Percentiles rank a stretch among this genome's conserved stretches.
These are phyloP conservation scores for Sylvicapra grimmia DNA, from an alignment of 2,113 vertebrate genomes.

Conservation along the genomic window DNA sequence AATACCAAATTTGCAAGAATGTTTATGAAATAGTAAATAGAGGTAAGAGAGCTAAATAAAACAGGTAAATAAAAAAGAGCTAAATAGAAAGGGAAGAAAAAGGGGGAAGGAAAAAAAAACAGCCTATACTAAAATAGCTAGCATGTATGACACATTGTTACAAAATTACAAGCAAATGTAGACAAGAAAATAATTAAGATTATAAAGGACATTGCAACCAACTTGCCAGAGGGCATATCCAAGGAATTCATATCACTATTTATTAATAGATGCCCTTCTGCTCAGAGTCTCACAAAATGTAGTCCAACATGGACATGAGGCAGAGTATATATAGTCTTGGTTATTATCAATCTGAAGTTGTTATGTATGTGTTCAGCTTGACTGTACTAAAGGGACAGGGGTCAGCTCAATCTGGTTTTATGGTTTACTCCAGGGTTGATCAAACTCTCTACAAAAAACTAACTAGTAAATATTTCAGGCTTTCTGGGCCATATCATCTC, in stretches of 20 bases:
- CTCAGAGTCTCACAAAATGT: not conserved
- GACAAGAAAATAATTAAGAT: not conserved
- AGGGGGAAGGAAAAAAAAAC: not conserved
- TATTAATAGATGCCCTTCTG: not conserved
- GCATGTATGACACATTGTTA: not conserved
- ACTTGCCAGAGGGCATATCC: not conserved
- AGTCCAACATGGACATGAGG: not conserved
- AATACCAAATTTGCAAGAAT: not conserved
- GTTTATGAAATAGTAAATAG: not conserved
- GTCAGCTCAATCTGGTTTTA: constrained; percentile 2
- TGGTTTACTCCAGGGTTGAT: not conserved
- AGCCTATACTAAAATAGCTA: not conserved
- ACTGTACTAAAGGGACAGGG: not conserved
- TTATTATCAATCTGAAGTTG: not conserved
- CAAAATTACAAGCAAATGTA: not conserved
- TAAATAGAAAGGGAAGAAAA: not conserved
- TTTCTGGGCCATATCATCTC: not conserved
- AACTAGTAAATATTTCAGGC: not conserved
- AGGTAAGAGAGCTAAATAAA: not conserved
- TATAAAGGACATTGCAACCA: not conserved
- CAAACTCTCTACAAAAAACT: not conserved
- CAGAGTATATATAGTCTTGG: not conserved
- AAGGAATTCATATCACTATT: not conserved
- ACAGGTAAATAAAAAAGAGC: not conserved
- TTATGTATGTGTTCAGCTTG: not conserved